phyloP scores from a whole-genome alignment of 2,797 vertebrate species.

The Eulemur albifrons region DNA sequence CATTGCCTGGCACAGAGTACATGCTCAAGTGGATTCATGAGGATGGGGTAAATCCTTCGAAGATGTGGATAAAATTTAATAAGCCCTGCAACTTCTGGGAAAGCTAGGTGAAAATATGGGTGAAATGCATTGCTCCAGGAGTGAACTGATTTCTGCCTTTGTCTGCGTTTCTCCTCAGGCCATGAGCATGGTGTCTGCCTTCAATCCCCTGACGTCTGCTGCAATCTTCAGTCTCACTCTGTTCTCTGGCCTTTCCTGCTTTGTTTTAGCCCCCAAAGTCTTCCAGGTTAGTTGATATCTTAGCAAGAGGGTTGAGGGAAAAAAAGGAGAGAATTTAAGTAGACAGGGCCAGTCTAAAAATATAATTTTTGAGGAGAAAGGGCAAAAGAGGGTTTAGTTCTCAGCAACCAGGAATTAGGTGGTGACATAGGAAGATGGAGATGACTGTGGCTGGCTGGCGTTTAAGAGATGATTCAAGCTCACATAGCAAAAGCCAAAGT shows the following conservation, averaged over 20 bases:
- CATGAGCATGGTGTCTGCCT: slow-evolving; percentile 84
- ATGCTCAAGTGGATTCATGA: not conserved
- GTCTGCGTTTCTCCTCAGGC: slow-evolving; percentile 71
- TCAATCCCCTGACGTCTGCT: slow-evolving; percentile 83
- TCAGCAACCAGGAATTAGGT: not conserved
- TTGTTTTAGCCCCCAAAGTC: slow-evolving; percentile 87
- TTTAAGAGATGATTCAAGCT: not conserved
- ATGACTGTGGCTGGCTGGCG: not conserved
- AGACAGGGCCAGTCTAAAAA: not conserved
- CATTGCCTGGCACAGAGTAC: not conserved
- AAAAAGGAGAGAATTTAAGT: not conserved
- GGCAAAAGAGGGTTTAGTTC: not conserved
- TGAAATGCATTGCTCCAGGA: not conserved
- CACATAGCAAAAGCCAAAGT: not conserved
- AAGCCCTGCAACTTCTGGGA: not conserved
- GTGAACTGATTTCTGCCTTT: not conserved
- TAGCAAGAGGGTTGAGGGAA: not conserved
- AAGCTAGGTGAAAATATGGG: not conserved
- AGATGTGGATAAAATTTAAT: not conserved
- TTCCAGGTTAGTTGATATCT: slow-evolving; percentile 83
- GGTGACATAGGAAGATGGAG: not conserved
- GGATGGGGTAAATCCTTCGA: not conserved
- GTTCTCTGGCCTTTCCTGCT: slow-evolving; percentile 88
- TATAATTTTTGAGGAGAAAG: not conserved
- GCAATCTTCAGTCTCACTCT: slow-evolving; percentile 87